A percentile compares a stretch with the other conserved stretches of the same genome.
These are phyloP conservation scores for Heterocephalus glaber DNA, from an alignment of 2,113 vertebrate species.

Conservation along the genomic window DNA sequence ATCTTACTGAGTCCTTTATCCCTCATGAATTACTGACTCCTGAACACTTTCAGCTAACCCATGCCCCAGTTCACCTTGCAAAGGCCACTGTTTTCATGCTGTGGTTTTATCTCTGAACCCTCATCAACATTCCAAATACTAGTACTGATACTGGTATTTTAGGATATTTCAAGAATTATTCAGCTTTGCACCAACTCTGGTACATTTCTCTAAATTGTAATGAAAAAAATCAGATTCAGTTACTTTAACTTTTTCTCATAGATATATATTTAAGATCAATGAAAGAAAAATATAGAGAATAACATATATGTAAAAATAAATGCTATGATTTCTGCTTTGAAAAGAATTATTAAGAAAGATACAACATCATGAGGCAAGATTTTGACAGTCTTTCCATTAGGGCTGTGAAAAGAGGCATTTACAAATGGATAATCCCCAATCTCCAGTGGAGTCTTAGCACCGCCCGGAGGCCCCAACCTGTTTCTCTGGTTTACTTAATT, in stretches of 20 bases:
- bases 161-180: not conserved
- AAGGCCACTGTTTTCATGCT: not conserved
- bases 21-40: not conserved
- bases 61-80: not conserved
- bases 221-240: not conserved
- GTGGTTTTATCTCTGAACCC: not conserved
- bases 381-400: not conserved
- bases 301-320: not conserved
- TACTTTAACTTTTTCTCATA: not conserved
- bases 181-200: not conserved
- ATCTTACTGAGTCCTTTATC: conserved; percentile 19
- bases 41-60: too few relatives aligned
- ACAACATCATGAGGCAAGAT: not conserved
- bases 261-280: not conserved
- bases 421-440: not conserved
- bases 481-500: not conserved
- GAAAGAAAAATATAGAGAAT: not conserved
- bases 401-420: not conserved
- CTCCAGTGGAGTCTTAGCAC: not conserved
- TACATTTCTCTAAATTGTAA: not conserved
- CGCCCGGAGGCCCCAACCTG: not conserved
- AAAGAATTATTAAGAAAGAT: not conserved
- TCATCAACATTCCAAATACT: not conserved
- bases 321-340: not conserved
- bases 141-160: not conserved